Conservation (phyloP, 1,140 invertebrate species). For the Zaprionus inermis region DNA sequence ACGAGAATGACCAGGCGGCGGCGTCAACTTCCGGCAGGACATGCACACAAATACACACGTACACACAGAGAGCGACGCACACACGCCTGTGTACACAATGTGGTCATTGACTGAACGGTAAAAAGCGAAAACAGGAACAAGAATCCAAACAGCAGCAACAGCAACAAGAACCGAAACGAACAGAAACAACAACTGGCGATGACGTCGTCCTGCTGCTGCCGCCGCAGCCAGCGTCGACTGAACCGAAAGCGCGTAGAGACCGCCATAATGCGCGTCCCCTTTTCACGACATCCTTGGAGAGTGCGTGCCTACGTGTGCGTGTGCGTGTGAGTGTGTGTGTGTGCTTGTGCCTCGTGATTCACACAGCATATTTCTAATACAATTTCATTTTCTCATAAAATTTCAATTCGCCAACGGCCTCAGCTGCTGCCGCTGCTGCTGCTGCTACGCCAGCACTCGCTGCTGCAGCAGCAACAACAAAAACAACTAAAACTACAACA, state of each 20-base stretch:
- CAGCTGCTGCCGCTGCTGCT: conserved; percentile 60
- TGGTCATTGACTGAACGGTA: conserved; percentile 82
- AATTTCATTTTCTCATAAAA: conserved; percentile 76
- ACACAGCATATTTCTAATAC: conserved; percentile 77
- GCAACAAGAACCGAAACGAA: conserved; percentile 18
- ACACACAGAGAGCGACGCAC: conserved; percentile 19
- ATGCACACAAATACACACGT: conserved; percentile 40
- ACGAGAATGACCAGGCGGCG: conserved; percentile 75
- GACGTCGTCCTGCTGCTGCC: conserved; percentile 66
- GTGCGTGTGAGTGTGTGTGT: conserved; percentile 20
- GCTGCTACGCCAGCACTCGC: neutral
- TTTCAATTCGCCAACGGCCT: conserved; percentile 70
- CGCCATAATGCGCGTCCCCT: conserved; percentile 78
- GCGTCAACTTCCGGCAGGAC: conserved; percentile 80
- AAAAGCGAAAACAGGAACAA: conserved; percentile 79
- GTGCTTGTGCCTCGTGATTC: conserved; percentile 54
- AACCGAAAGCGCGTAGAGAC: conserved; percentile 73
- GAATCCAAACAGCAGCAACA: conserved; percentile 44
- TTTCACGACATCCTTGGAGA: conserved; percentile 41
- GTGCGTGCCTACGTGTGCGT: conserved; percentile 15
- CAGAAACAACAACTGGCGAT: conserved; percentile 53
- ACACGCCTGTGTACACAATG: conserved; percentile 74
- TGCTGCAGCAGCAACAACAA: conserved; percentile 38
- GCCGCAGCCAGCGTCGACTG: conserved; percentile 32
- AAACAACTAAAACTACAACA: conserved; percentile 45